Base-by-base conservation (phyloP, 2,797 vertebrate genomes). In the Pipistrellus pygmaeus region DNA sequence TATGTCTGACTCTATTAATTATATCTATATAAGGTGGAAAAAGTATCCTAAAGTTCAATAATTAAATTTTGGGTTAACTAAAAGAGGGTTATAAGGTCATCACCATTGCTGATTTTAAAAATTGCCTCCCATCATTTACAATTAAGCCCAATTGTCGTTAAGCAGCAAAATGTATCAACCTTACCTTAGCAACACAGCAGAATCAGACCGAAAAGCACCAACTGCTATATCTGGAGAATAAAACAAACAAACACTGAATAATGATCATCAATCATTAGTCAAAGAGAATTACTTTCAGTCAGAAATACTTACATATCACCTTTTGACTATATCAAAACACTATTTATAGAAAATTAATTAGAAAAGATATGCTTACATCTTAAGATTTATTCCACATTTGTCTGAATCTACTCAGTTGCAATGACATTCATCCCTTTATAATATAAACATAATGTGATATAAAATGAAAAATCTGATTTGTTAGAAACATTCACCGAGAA, bases 161-260 rank as follows among this genome's bases (percentile, higher is more conserved):
- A 96, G 73, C 32, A 93, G 21, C 85, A 60, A 97, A 96, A 97
- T 0, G 0, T 14, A 95, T 78, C 75, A 93, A 6, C 94, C 98
- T 98, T 98, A 99, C 99, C 99, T 99, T 95, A 99, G 98, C 92
- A 99, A 97, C 83, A 99, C 98, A 13, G 98, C 99, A 48, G 99
- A 98, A 97, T 99, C 98, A 0, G 99, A 99, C 35, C 99, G 98
- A 97, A 99, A 99, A 1, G 99, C 99, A 88, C 99, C 99, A 62
- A 99, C 98, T 0, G 99, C 99, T 93, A 99, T 97, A 97, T 99
- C 99, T 99, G 98, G 51, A 92, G 44, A 75, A 71, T 51, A 17
- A 93, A 27, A 96, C 89, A 90, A 87, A 96, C 8, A 25, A 87
- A 96, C 8, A 25, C 17, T 94, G 10, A 98, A 96, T 94, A 90